phyloP scores from a whole-genome alignment of 1,140 invertebrate species.

The Bombus vancouverensis region DNA sequence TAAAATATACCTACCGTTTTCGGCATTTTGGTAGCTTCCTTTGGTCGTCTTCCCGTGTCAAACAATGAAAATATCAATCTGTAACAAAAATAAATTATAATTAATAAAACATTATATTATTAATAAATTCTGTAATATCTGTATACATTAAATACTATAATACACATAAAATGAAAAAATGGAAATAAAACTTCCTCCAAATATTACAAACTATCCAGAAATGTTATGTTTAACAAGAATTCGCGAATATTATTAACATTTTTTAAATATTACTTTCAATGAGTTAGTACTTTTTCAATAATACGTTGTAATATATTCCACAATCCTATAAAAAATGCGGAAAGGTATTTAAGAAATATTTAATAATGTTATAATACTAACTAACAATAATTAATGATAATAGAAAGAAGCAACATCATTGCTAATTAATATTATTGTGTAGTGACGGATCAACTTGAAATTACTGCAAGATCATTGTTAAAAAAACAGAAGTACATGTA shows the following conservation, averaged over 20 bases:
- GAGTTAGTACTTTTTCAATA: background rate
- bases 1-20: conserved; percentile 73
- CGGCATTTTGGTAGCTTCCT: conserved; percentile 75
- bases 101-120: conserved; percentile 8
- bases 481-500: conserved; percentile 7
- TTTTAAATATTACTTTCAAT: background rate
- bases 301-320: background rate
- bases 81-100: conserved; percentile 70
- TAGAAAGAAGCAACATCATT: background rate
- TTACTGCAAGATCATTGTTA: background rate
- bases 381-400: background rate
- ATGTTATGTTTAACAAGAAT: background rate
- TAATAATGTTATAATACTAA: background rate
- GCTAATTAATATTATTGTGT: background rate
- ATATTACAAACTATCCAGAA: background rate
- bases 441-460: background rate
- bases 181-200: background rate
- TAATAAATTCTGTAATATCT: background rate
- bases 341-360: background rate
- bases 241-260: background rate
- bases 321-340: background rate
- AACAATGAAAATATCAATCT: conserved; percentile 61
- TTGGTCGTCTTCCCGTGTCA: conserved; percentile 48
- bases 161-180: background rate
- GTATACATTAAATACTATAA: background rate